Conservation (phyloP, 2,888 invertebrate genomes). For the Quadriops clusia region DNA sequence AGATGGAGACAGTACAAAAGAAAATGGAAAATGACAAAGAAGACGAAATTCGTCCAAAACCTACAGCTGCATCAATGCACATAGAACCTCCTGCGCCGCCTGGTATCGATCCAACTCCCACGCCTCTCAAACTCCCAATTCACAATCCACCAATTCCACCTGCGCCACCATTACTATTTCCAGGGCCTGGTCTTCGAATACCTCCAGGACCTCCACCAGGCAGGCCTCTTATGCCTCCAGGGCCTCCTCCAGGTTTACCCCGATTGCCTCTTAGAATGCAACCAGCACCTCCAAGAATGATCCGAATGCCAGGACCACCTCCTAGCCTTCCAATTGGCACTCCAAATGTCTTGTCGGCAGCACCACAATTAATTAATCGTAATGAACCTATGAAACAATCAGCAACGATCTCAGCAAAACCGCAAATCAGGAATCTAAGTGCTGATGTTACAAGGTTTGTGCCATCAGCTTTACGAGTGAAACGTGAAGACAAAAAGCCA, state of each 20-base stretch:
- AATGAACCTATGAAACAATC: constrained; percentile 48
- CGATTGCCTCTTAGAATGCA: constrained; percentile 45
- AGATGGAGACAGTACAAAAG: constrained; percentile 79
- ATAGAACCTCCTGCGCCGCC: constrained; percentile 29
- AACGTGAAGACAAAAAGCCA: constrained; percentile 66
- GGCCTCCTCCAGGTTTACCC: constrained; percentile 51
- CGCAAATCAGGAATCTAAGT: constrained; percentile 86
- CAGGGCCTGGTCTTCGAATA: constrained; percentile 33
- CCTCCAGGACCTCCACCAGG: constrained; percentile 47
- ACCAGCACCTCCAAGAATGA: constrained; percentile 43
- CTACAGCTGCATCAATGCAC: constrained; percentile 11
- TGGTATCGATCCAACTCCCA: constrained; percentile 27
- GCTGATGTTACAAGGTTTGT: constrained; percentile 93
- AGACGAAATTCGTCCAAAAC: constrained; percentile 12
- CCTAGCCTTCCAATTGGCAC: constrained; percentile 27
- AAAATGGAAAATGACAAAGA: constrained; percentile 44
- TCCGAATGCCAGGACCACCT: constrained; percentile 14
- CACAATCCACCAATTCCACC: constrained; percentile 38
- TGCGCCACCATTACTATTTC: constrained; percentile 35
- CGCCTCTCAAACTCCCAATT: constrained; percentile 21
- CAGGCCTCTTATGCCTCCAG: constrained; percentile 40
- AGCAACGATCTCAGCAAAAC: constrained; percentile 86
- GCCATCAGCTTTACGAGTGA: constrained; percentile 84
- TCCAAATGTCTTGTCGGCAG: constrained; percentile 68
- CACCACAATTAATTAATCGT: constrained; percentile 68